These are phyloP conservation scores for Eristalis pertinax DNA, from an alignment of 2,888 invertebrate species.

Conservation along the genomic window DNA sequence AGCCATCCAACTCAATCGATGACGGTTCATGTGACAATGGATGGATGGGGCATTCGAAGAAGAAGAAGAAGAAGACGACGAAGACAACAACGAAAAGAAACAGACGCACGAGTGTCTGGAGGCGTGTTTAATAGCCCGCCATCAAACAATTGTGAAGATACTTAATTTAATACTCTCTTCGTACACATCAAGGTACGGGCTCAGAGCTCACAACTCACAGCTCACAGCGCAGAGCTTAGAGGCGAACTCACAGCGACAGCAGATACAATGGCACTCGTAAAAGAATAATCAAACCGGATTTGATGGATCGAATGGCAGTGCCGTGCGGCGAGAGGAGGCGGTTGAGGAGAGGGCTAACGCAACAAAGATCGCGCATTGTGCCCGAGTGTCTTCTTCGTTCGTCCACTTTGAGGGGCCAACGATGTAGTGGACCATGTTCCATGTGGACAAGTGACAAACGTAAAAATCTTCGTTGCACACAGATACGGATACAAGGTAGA, in stretches of 20 bases:
- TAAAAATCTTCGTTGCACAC: constrained; percentile 61
- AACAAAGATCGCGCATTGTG: constrained; percentile 23
- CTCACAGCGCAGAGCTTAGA: constrained; percentile 1
- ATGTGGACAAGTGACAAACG: constrained; percentile 66
- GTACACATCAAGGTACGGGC: constrained; percentile 12
- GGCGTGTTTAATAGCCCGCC: constrained; percentile 68
- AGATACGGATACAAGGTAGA: constrained; percentile 58
- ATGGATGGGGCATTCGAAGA: neutral
- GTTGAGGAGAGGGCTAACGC: neutral
- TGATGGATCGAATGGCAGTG: constrained; percentile 28
- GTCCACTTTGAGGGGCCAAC: neutral
- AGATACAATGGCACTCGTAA: constrained; percentile 34
- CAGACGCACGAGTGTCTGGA: constrained; percentile 36
- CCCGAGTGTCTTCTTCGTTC: neutral
- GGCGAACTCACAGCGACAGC: neutral
- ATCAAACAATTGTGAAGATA: constrained; percentile 67
- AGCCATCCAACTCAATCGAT: constrained; percentile 26
- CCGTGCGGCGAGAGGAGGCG: neutral
- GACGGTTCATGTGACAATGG: constrained; percentile 31
- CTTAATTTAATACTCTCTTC: constrained; percentile 55
- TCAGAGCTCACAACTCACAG: neutral
- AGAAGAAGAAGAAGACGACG: neutral
- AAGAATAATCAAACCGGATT: constrained; percentile 65
- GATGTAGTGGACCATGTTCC: constrained; percentile 68
- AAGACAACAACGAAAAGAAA: neutral